Evolutionary conservation across 2,797 vertebrate species (phyloP).

Genomic region (Gymnoscopelus microlampas): DNA sequence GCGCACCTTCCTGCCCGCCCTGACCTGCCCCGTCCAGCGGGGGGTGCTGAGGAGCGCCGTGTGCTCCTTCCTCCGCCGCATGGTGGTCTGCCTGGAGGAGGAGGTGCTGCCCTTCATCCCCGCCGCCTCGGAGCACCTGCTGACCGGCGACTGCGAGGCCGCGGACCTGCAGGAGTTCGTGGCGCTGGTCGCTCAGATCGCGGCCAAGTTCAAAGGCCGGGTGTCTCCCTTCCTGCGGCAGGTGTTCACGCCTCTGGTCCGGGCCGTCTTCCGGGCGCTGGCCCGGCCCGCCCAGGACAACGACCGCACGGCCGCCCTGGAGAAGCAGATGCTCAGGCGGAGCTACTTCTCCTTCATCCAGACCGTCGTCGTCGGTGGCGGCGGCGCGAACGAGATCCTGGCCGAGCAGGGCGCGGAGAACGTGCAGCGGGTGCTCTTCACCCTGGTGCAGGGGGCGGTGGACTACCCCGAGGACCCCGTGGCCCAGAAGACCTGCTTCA

Average conservation of each 20-base stretch:
- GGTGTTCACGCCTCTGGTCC: slow-evolving; percentile 96
- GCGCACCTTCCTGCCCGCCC: slow-evolving; percentile 92
- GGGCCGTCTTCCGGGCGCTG: slow-evolving; percentile 94
- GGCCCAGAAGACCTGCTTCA: slow-evolving; percentile 98
- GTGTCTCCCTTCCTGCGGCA: slow-evolving; percentile 97
- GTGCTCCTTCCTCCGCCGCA: slow-evolving; percentile 96
- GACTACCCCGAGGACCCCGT: slow-evolving; percentile 94
- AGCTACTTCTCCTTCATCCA: slow-evolving; percentile 98
- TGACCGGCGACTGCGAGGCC: slow-evolving; percentile 94
- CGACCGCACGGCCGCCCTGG: slow-evolving; percentile 94
- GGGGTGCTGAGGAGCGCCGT: slow-evolving; percentile 90
- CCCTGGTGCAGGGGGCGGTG: slow-evolving; percentile 95
- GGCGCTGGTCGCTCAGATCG: slow-evolving; percentile 98
- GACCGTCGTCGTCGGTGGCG: slow-evolving; percentile 84
- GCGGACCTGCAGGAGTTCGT: slow-evolving; percentile 99
- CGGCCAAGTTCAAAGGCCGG: slow-evolving; percentile 97
- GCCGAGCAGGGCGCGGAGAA: slow-evolving; percentile 94
- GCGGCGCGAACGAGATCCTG: slow-evolving; percentile 96
- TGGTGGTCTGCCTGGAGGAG: slow-evolving; percentile 99
- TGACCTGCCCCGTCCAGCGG: slow-evolving; percentile 94
- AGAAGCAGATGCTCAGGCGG: slow-evolving; percentile 95
- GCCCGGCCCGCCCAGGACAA: slow-evolving; percentile 94
- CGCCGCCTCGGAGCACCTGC: slow-evolving; percentile 95
- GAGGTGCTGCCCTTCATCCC: slow-evolving; percentile 97
- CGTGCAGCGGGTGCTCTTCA: slow-evolving; percentile 92